Conservation (phyloP, 2,797 vertebrate species). For the Etheostoma perlongum region DNA sequence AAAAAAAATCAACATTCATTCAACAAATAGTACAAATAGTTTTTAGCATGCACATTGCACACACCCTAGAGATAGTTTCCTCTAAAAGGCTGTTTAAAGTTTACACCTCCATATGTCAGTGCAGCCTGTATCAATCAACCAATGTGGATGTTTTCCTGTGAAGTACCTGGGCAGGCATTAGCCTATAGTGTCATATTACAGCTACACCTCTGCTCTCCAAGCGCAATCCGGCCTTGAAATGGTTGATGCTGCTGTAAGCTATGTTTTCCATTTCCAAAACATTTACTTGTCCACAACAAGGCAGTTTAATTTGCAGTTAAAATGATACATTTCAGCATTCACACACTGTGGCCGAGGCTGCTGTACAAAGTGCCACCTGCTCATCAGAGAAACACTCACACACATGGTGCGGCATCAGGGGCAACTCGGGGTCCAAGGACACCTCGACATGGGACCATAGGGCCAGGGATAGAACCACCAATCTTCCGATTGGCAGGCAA, state of each 20-base stretch:
- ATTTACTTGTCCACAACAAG: background rate
- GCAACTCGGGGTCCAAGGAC: too few species aligned
- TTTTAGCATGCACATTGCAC: too few species aligned
- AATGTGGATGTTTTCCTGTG: conserved; percentile 5
- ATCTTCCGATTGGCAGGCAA: too few species aligned
- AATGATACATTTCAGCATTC: background rate
- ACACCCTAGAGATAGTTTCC: background rate
- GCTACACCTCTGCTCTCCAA: too few species aligned
- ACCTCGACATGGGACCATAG: too few species aligned
- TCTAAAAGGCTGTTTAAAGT: background rate
- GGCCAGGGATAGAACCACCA: too few species aligned
- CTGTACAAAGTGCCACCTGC: too few species aligned
- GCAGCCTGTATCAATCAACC: background rate
- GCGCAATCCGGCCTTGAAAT: background rate
- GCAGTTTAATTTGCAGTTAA: background rate
- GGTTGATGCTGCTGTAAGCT: background rate
- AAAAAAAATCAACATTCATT: background rate
- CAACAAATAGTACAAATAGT: background rate
- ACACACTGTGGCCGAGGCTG: too few species aligned
- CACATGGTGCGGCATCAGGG: too few species aligned
- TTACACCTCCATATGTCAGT: background rate
- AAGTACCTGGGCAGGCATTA: conserved; percentile 10
- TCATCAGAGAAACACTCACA: too few species aligned
- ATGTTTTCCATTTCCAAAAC: background rate
- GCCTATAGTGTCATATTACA: conserved; percentile 15